Base-by-base conservation (phyloP, 2,113 vertebrate species). In the Phoxinus phoxinus region DNA sequence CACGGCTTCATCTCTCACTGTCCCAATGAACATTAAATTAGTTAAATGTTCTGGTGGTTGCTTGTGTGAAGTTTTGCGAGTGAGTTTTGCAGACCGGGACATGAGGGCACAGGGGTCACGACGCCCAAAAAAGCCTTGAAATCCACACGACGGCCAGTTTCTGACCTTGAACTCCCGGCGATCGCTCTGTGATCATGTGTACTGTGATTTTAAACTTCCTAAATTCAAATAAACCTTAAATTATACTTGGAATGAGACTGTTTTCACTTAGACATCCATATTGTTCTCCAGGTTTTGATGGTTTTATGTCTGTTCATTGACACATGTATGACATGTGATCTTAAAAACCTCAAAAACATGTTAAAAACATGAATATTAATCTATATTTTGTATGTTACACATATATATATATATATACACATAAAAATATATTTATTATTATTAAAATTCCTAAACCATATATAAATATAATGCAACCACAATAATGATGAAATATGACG, bases 171-270 rank as follows among this genome's bases (percentile, higher is more conserved):
- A 61, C 32, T 80, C 7, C 21, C 37, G 11, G 12, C 19, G 58
- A 15, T 80, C 59, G 19, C 23, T 46, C 37, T 63, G 12, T 65
- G 78, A n/a, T 65, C 37, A 65, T 17, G 37, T 63, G 7, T 19
- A 81, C 37, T 81, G n/a, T 46, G 58, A 27, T 17, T 27, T 5
- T 27, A 44, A 9, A 46, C 23, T 37, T 23, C 21, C 37, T 61
- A 17, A 56, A 56, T 44, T 61, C 23, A 61, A 79, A 79, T 79
- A 79, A 79, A 79, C 35, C 27, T 35, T 79, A 79, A 79, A 79
- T 79, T 41, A 79, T 79, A 41, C 53, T 61, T 59, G 21, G 13
- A 79, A 32, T 61, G 21, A 7, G 56, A 32, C 1, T 35, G 19
- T 35, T 41, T 59, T 59, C n/a, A 72, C 21, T 71, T 8, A 23